A percentile compares a stretch with the other conserved stretches of the same genome.
phyloP scores from a whole-genome alignment of 2,113 vertebrate genomes.

The Thermophis baileyi region DNA sequence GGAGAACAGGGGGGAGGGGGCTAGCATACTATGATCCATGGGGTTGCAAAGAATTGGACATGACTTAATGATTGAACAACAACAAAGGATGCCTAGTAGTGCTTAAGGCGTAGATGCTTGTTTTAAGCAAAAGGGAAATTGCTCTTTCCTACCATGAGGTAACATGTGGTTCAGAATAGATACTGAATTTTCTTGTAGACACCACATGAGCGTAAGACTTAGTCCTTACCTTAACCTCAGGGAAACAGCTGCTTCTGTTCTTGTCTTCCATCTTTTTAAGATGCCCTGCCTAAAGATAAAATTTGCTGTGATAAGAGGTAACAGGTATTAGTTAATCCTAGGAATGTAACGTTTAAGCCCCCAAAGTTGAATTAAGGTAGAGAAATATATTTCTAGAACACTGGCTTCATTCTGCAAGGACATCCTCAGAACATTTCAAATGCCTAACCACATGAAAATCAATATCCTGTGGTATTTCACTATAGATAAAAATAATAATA shows the following conservation, averaged over 20 bases:
- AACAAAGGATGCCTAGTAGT: not conserved
- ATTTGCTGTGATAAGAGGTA: not conserved
- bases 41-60: not conserved
- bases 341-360: not conserved
- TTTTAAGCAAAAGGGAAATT: not conserved
- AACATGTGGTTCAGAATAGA: not conserved
- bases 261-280: not conserved
- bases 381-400: not conserved
- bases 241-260: not conserved
- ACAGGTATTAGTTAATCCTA: not conserved
- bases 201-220: not conserved
- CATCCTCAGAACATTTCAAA: not conserved
- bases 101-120: not conserved
- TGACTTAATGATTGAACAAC: not conserved
- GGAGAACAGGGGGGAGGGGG: no score
- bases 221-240: not conserved
- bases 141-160: not conserved
- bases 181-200: not conserved
- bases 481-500: not conserved
- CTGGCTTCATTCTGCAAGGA: not conserved
- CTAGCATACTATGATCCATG: no score
- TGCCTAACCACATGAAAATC: not conserved
- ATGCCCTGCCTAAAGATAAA: not conserved
- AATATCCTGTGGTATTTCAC: not conserved
- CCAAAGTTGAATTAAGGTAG: not conserved